These are phyloP conservation scores for Leucopsar rothschildi DNA, from an alignment of 2,113 vertebrate genomes.

Conservation along the genomic window DNA sequence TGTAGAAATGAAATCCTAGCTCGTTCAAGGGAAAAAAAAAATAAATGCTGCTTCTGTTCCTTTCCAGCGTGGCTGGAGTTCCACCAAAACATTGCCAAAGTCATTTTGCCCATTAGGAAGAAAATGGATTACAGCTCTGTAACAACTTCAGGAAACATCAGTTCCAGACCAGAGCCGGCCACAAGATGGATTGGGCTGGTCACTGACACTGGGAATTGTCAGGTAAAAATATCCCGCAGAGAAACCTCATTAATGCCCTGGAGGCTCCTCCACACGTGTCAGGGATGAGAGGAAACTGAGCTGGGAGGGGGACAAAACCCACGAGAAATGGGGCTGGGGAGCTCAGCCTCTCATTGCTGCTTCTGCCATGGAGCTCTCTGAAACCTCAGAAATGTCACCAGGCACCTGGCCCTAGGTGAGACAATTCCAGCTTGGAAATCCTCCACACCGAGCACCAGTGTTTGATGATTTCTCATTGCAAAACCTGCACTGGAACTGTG, in stretches of 20 bases:
- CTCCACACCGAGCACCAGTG: not conserved
- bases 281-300: not conserved
- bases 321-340: not conserved
- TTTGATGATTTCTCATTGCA: not conserved
- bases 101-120: not conserved
- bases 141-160: not conserved
- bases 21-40: not conserved
- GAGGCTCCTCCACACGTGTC: not conserved
- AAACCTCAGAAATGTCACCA: not conserved
- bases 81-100: not conserved
- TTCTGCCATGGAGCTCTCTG: not conserved
- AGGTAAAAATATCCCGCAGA: not conserved
- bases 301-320: not conserved
- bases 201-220: not conserved
- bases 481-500: not conserved
- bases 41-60: not conserved
- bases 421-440: not conserved
- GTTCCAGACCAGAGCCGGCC: not conserved
- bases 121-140: not conserved
- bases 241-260: not conserved
- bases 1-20: not conserved
- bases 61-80: not conserved
- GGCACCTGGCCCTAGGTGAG: not conserved
- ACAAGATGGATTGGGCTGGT: not conserved
- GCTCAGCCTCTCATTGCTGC: not conserved